Evolutionary conservation across 1,140 invertebrate species (phyloP).

Genomic region (Drosophila neocordata): DNA sequence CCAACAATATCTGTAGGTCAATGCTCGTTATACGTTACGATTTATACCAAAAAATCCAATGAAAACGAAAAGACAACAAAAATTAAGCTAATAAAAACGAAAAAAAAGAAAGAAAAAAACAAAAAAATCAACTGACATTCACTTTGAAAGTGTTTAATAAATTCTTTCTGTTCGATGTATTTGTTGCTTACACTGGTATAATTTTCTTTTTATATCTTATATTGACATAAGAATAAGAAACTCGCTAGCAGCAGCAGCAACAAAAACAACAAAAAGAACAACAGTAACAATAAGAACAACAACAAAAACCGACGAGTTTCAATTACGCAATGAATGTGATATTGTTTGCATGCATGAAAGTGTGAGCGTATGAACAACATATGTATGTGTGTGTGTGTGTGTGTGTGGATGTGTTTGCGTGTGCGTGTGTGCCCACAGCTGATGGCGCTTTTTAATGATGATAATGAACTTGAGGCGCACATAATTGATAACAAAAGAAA

Average conservation of each 20-base stretch:
- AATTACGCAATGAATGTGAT: slow-evolving; percentile 42
- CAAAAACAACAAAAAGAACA: background rate
- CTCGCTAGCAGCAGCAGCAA: background rate
- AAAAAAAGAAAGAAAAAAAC: background rate
- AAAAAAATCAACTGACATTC: slow-evolving; percentile 51
- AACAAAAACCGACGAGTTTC: background rate
- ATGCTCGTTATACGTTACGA: slow-evolving; percentile 50
- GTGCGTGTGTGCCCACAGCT: slow-evolving; percentile 26
- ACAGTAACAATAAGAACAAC: no score
- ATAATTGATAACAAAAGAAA: slow-evolving; percentile 72
- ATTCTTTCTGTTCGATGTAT: slow-evolving; percentile 41
- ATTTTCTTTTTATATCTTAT: slow-evolving; percentile 34
- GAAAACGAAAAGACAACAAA: slow-evolving; percentile 11
- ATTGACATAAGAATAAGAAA: slow-evolving; percentile 42
- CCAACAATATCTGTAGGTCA: slow-evolving; percentile 54
- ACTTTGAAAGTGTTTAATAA: slow-evolving; percentile 53
- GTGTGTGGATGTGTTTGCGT: slow-evolving; percentile 21
- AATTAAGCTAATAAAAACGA: no score
- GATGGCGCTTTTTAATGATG: slow-evolving; percentile 67
- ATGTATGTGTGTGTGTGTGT: slow-evolving; percentile 22
- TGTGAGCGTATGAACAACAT: no score
- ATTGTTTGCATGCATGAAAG: slow-evolving; percentile 10
- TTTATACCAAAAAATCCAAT: slow-evolving; percentile 31
- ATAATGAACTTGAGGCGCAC: slow-evolving; percentile 74
- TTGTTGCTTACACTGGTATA: slow-evolving; percentile 20